Conservation (phyloP, 2,888 invertebrate species). For the Perizoma affinitatum region DNA sequence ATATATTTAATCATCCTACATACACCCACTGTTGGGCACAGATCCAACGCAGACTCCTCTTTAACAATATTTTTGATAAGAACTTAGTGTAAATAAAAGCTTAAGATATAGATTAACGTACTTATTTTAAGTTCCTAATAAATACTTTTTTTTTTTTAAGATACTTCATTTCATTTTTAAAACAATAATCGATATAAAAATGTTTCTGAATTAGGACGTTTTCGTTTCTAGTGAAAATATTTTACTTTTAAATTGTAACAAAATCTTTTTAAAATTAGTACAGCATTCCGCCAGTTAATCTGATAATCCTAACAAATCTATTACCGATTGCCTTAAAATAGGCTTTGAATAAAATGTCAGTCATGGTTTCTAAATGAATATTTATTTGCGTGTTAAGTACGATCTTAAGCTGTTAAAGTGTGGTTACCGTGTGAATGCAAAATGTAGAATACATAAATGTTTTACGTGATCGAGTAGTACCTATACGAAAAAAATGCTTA, state of each 20-base stretch:
- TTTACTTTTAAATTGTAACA: constrained; percentile 1
- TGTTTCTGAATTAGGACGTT: background rate
- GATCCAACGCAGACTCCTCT: too few relatives aligned
- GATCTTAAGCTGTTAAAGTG: constrained; percentile 15
- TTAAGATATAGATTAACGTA: too few relatives aligned
- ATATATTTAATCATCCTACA: too few relatives aligned
- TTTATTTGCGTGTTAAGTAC: constrained; percentile 23
- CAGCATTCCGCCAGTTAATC: constrained; percentile 8
- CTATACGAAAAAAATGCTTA: too few relatives aligned
- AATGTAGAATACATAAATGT: too few relatives aligned
- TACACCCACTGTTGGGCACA: too few relatives aligned
- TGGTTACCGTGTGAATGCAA: constrained; percentile 1
- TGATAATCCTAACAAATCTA: constrained; percentile 21
- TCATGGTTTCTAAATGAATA: constrained; percentile 21
- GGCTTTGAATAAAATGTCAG: constrained; percentile 21
- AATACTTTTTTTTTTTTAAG: too few relatives aligned
- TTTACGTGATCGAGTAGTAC: too few relatives aligned
- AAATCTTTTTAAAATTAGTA: constrained; percentile 19
- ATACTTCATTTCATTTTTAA: too few relatives aligned
- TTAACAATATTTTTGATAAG: too few relatives aligned
- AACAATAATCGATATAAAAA: background rate
- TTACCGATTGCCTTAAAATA: constrained; percentile 13
- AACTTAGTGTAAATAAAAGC: too few relatives aligned
- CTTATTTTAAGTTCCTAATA: too few relatives aligned
- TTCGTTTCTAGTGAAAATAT: background rate